Evolutionary conservation across 1,140 invertebrate genomes (phyloP), one percentile per base, ranked within the genome.

Genomic region (Drosophila hydei): DNA sequence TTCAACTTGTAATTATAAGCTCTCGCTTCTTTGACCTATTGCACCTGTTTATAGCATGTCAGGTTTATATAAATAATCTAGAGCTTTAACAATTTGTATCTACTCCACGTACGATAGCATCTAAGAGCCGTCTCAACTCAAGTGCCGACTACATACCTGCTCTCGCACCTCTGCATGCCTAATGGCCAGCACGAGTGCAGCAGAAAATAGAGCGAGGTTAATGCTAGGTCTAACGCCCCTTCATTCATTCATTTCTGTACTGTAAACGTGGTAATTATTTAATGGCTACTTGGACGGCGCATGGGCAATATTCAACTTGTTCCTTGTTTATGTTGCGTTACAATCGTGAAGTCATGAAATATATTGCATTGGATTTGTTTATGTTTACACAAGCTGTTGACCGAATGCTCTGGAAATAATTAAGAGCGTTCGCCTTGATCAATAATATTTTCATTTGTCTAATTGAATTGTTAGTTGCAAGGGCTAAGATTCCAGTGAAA

Each of bases 201-300:
- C 30, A 11, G n/a, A 18, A 68, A 60, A 16, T 68, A 48, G 56
- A 68, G 63, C 63, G 56, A 61, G 63, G 64, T 60, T 52, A 40
- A 65, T 4, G 45, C 36, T 27, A 23, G 63, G 14, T 21, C 43
- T 43, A 33, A 72, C 70, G 63, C 56, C 56, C 58, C 43, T 38
- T 40, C 56, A 70, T 55, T 65, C 48, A 56, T 75, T 70, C 63
- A 33, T 69, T 52, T 59, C 59, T n/a, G n/a, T n/a, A 47, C 3
- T 33, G 64, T 80, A 74, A 64, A 68, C 80, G 80, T 87, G 56
- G 60, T 80, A 84, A 87, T 84, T 87, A 87, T 73, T 80, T 65
- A 74, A 77, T 45, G 33, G 64, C 48, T 75, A 51, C 69, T 77
- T 63, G 64, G 60, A 73, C 68, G 30, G 54, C 30, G 63, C 9